Percentiles rank a stretch among this genome's conserved stretches.
Conservation (phyloP, 2,113 vertebrate genomes). For the Pionites leucogaster region DNA sequence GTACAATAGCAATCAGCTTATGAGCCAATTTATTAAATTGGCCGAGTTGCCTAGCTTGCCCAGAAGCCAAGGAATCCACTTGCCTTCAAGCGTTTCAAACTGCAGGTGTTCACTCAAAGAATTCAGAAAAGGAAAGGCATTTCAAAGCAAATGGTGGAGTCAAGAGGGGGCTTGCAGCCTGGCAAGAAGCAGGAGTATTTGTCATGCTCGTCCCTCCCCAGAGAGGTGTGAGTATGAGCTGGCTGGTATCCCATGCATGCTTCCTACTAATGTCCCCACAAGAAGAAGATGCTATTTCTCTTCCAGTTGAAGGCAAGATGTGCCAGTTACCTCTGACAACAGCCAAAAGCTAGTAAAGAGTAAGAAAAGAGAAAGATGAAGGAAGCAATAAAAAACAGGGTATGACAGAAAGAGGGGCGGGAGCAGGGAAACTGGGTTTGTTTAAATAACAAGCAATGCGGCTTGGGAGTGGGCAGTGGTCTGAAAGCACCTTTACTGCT, state of each 20-base stretch:
- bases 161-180: neutral
- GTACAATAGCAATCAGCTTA: neutral
- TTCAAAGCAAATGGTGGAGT: neutral
- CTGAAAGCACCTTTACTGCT: neutral
- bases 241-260: fast-evolving
- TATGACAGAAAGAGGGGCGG: neutral
- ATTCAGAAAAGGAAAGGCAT: neutral
- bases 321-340: neutral
- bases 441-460: neutral
- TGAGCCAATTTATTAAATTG: neutral
- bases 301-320: neutral
- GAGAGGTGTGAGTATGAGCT: neutral
- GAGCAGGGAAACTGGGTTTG: neutral
- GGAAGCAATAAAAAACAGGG: neutral
- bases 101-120: neutral
- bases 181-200: neutral
- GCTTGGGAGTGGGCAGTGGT: neutral
- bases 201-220: neutral
- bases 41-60: neutral
- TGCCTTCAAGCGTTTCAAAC: neutral
- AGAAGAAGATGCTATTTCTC: neutral
- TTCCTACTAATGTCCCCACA: neutral
- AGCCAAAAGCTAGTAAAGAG: neutral
- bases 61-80: neutral
- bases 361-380: neutral